Percentiles rank a stretch among this genome's conserved stretches.
phyloP scores from a whole-genome alignment of 2,888 invertebrate genomes.

The Stenchaetothrips biformis region DNA sequence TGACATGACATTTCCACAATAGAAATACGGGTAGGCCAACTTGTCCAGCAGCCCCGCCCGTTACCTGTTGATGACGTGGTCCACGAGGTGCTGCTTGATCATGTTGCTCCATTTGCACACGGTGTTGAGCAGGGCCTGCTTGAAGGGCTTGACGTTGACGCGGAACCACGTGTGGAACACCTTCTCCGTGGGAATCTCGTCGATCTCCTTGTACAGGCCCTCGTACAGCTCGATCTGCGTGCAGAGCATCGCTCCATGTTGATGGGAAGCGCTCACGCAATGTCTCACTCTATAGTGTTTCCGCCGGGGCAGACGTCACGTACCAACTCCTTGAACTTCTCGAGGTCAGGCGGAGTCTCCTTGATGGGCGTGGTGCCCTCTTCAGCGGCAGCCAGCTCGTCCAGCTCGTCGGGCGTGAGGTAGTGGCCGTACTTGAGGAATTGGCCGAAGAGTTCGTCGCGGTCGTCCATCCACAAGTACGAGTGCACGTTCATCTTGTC shows the following conservation, averaged over 20 bases:
- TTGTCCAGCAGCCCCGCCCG: conserved; percentile 36
- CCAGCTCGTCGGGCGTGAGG: conserved; percentile 67
- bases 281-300: too few species aligned
- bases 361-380: conserved; percentile 41
- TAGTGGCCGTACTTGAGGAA: conserved; percentile 70
- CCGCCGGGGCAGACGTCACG: conserved; percentile 33
- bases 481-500: conserved; percentile 61
- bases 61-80: conserved; percentile 69
- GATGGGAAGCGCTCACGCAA: neutral
- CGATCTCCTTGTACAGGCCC: conserved; percentile 68
- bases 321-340: conserved; percentile 70
- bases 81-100: conserved; percentile 78
- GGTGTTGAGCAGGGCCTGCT: conserved; percentile 74
- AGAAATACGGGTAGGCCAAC: neutral
- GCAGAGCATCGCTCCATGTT: neutral
- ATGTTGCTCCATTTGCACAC: conserved; percentile 85
- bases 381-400: conserved; percentile 47
- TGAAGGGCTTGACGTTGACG: conserved; percentile 71
- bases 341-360: conserved; percentile 60
- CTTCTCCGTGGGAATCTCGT: conserved; percentile 59
- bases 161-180: conserved; percentile 75
- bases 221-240: conserved; percentile 74
- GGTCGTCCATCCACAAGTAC: conserved; percentile 76
- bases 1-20: too few species aligned
- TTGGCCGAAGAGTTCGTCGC: conserved; percentile 65